Percentiles rank a stretch among this genome's conserved stretches.
Evolutionary conservation across 2,888 invertebrate genomes (phyloP).

Genomic region (Dyspetes luteomarginatus): DNA sequence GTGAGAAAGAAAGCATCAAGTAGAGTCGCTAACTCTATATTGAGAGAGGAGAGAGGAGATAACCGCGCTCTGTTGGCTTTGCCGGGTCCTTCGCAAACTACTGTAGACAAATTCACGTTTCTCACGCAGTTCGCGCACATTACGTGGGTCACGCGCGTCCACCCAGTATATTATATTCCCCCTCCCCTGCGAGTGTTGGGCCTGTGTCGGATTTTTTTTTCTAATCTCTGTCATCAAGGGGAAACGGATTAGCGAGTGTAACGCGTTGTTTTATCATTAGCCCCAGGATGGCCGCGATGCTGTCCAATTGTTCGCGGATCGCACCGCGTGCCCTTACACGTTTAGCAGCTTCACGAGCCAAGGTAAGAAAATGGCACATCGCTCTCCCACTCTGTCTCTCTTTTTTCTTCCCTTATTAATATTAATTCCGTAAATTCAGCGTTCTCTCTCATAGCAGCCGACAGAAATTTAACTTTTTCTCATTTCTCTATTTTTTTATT

Average conservation of each 20-base stretch:
- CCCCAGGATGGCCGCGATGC: slow-evolving; percentile 80
- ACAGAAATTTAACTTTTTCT: background rate
- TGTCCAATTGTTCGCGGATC: slow-evolving; percentile 81
- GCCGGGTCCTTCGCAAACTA: slow-evolving; percentile 46
- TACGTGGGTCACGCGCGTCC: background rate
- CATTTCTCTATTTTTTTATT: slow-evolving; percentile 6
- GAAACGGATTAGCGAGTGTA: slow-evolving; percentile 46
- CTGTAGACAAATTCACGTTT: too few species aligned
- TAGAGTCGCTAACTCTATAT: too few species aligned
- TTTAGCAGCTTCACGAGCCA: slow-evolving; percentile 76
- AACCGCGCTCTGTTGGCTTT: background rate
- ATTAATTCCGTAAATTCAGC: slow-evolving; percentile 1
- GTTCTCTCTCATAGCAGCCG: slow-evolving; percentile 32
- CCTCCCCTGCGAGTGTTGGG: slow-evolving; percentile 44
- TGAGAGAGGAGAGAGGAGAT: too few species aligned
- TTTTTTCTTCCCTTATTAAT: slow-evolving; percentile 17
- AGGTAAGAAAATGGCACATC: slow-evolving; percentile 79
- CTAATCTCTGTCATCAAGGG: slow-evolving; percentile 68
- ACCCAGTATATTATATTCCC: slow-evolving; percentile 33
- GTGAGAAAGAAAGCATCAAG: too few species aligned
- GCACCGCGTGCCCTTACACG: slow-evolving; percentile 79
- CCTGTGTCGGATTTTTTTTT: slow-evolving; percentile 56
- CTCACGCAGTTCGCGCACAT: too few species aligned
- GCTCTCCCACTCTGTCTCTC: too few species aligned
- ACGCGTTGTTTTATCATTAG: slow-evolving; percentile 49